Percentiles rank a stretch among this genome's conserved stretches.
These are phyloP conservation scores for Danio tinwini DNA, from an alignment of 2,797 vertebrate species.

Conservation along the genomic window DNA sequence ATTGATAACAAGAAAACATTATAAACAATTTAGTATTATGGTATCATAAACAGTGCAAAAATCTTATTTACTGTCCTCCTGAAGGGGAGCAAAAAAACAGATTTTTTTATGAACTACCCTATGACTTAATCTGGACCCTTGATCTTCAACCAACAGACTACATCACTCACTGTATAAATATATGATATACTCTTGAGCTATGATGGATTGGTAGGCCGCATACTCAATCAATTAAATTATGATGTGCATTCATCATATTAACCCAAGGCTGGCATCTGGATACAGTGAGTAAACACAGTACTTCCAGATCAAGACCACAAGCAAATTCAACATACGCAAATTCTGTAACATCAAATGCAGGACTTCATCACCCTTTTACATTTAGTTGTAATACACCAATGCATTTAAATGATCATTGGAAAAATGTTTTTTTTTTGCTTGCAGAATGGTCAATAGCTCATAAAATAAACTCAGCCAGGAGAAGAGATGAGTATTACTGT, in stretches of 20 bases:
- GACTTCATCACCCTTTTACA: no score
- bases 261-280: background rate
- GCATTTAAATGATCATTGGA: background rate
- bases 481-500: background rate
- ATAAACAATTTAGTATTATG: no score
- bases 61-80: no score
- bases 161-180: background rate
- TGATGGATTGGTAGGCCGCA: slow-evolving; percentile 9
- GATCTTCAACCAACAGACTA: slow-evolving; percentile 3
- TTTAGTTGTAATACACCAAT: background rate
- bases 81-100: no score
- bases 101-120: no score
- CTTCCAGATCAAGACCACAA: background rate
- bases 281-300: slow-evolving; percentile 6
- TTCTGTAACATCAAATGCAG: background rate
- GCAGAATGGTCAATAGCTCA: background rate
- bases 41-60: no score
- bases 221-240: slow-evolving; percentile 3
- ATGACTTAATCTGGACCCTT: background rate
- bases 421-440: background rate
- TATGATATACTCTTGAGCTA: background rate
- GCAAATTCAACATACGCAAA: background rate
- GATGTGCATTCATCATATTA: slow-evolving; percentile 23
- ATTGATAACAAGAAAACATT: no score
- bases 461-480: background rate